A percentile compares a stretch with the other conserved stretches of the same genome.
These are phyloP conservation scores for Pemphigus obesinymphae DNA, from an alignment of 1,140 invertebrate genomes.

Conservation along the genomic window DNA sequence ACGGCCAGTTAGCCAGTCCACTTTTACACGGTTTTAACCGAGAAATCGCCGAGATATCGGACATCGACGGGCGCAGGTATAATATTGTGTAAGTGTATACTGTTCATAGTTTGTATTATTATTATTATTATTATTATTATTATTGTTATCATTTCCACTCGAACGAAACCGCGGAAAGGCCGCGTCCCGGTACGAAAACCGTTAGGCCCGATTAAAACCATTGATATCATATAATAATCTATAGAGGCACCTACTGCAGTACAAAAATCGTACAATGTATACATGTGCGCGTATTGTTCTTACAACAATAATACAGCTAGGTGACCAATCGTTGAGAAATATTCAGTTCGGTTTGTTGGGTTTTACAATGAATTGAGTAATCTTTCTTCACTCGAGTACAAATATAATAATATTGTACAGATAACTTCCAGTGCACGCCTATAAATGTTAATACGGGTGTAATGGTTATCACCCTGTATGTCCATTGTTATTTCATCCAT, in stretches of 20 bases:
- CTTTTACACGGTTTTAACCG: constrained; percentile 1
- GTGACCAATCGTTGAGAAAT: not conserved
- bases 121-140: not conserved
- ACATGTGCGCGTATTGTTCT: no score
- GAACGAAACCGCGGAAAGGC: not conserved
- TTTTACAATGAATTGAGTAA: no score
- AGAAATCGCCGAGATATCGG: not conserved
- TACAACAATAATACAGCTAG: no score
- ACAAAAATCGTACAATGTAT: not conserved
- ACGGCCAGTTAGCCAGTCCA: not conserved
- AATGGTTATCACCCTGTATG: no score
- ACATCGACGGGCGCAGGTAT: not conserved
- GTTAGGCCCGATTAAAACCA: not conserved
- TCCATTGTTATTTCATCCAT: no score
- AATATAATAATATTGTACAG: no score
- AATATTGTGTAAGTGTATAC: not conserved
- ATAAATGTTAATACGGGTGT: no score
- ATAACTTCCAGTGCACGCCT: no score
- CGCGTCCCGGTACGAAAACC: not conserved
- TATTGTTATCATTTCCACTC: not conserved
- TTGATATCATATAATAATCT: not conserved
- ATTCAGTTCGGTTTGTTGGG: not conserved
- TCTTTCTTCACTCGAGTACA: no score
- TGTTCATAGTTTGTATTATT: not conserved
- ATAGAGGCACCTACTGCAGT: not conserved